These are phyloP conservation scores for Ommatoiulus sabulosus DNA, from an alignment of 2,888 invertebrate species.

Conservation along the genomic window DNA sequence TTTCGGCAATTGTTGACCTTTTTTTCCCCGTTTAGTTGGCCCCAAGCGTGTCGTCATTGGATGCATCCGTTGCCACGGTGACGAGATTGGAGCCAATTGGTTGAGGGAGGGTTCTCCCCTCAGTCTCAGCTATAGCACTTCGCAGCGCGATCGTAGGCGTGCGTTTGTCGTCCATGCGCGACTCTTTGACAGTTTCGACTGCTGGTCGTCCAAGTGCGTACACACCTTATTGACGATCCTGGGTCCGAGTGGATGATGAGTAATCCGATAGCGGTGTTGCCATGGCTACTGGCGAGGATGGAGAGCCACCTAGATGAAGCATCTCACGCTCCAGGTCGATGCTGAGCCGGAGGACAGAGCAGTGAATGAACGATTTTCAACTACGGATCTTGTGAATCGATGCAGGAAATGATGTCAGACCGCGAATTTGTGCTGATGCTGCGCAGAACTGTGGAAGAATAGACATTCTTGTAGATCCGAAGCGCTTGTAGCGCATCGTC, in stretches of 20 bases:
- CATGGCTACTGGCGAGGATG: not conserved
- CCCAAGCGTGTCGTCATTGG: not conserved
- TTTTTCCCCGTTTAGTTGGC: not conserved
- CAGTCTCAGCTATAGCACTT: not conserved
- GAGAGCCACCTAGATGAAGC: not conserved
- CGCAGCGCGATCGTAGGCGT: not conserved
- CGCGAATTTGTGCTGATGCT: too few relatives aligned
- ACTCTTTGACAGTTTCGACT: not conserved
- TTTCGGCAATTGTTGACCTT: not conserved
- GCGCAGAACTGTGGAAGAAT: too few relatives aligned
- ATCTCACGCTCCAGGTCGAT: not conserved
- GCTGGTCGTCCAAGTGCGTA: not conserved
- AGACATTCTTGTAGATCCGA: too few relatives aligned
- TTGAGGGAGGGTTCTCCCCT: not conserved
- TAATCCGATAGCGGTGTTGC: not conserved
- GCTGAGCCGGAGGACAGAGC: not conserved
- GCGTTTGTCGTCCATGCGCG: not conserved
- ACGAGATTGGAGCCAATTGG: not conserved
- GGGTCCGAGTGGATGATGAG: not conserved
- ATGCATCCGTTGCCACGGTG: not conserved
- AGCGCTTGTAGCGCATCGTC: too few relatives aligned
- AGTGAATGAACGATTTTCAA: too few relatives aligned
- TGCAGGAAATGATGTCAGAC: too few relatives aligned
- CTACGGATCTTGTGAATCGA: too few relatives aligned
- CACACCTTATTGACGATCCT: not conserved